Base-by-base conservation (phyloP, 2,888 invertebrate genomes). In the Apamea monoglypha region DNA sequence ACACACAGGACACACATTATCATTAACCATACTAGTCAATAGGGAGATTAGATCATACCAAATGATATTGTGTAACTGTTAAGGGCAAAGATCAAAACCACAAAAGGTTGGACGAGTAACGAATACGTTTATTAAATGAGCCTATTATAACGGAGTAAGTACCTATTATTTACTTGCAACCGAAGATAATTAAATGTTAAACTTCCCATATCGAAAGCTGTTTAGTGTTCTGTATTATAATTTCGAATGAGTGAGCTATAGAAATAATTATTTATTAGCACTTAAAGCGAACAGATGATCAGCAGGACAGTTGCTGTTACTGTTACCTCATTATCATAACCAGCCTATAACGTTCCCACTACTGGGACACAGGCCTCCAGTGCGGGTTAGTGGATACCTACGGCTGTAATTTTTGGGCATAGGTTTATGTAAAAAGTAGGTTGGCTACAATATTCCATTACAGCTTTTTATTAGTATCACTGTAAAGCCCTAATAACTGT, bases 31-130 rank as follows among this genome's bases (percentile, higher is more conserved):
- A 64, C 59, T 64, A 74, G 64, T 69, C 59, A 72, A 63, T 69
- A 64, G 21, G 8, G 44, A 64, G 69, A 80, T 80, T 69, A 68
- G 61, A 84, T 85, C 73, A 69, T 72, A 68, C 68, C 18, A 72
- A 79, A 80, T 73, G 69, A 53, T 18, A 81, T 84, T 79, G 70
- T 53, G 69, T 71, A 81, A 80, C 73, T 63, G n/a, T 71, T 61
- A 71, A 73, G 69, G 53, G 59, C 85, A 80, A 87, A 84, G 82
- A 66, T 76, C 71, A 84, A 68, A 56, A 36, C 56, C 70, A 78
- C 76, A 84, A 84, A 86, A 82, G 77, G 77, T 69, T 80, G 81
- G 74, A 81, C 81, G 82, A 85, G 78, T 64, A 75, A 44, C 64
- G 74, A 78, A 61, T 83, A 76, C 85, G 67, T 71, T 76, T 78